These are phyloP conservation scores for Coelogynopora nodosa DNA, from an alignment of 2,888 invertebrate genomes.

Conservation along the genomic window DNA sequence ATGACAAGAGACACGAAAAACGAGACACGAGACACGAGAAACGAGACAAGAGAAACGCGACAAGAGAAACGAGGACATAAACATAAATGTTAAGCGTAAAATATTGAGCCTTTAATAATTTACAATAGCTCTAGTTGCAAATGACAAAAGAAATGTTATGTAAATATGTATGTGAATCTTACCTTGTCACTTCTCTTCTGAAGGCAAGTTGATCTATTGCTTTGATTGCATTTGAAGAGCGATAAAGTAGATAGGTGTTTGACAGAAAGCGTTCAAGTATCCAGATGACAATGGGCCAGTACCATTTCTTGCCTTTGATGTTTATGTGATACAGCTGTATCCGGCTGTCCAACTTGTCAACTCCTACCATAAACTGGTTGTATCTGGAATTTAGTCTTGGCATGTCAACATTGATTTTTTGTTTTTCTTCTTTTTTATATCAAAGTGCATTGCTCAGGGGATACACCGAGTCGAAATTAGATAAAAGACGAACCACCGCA, in stretches of 20 bases:
- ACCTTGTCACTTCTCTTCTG: constrained; percentile 3
- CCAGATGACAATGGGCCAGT: constrained; percentile 21
- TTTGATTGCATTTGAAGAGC: background rate
- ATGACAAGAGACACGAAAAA: background rate
- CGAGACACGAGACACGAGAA: too few species aligned
- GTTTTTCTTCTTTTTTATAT: background rate
- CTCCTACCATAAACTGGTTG: constrained; percentile 46
- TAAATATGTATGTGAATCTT: background rate
- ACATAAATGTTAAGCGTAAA: too few species aligned
- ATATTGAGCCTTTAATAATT: too few species aligned
- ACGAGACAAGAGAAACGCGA: too few species aligned
- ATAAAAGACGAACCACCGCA: background rate
- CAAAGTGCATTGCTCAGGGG: constrained; percentile 20
- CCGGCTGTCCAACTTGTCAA: constrained; percentile 43
- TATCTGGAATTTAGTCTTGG: constrained; percentile 41
- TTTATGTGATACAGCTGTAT: constrained; percentile 9
- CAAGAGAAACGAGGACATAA: background rate
- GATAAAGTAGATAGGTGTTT: background rate
- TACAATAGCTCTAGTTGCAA: background rate
- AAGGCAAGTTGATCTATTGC: constrained; percentile 35
- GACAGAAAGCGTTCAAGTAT: constrained; percentile 17
- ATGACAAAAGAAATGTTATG: background rate
- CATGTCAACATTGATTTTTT: constrained; percentile 25
- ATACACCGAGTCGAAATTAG: constrained; percentile 33
- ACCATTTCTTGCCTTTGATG: constrained; percentile 33